Conservation (phyloP, 35 echinoderm and acorn worm genomes). For the Diadema setosum region DNA sequence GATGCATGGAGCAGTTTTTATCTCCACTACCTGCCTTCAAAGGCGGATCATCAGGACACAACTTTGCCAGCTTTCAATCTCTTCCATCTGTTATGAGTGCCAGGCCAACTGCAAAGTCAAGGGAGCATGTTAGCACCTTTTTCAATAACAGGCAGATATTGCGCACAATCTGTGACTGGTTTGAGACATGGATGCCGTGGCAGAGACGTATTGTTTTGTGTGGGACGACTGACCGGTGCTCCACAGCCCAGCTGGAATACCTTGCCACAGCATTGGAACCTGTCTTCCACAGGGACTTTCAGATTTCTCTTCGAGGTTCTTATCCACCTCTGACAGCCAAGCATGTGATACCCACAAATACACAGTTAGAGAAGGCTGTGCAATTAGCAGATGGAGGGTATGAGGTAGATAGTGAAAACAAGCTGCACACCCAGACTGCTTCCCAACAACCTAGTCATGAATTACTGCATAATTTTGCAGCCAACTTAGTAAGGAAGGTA, state of each 20-base stretch:
- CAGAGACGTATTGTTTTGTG: conserved; percentile 82
- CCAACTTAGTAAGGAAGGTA: neutral
- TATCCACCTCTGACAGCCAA: conserved; percentile 50
- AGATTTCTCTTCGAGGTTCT: conserved; percentile 46
- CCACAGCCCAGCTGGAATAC: conserved; percentile 75
- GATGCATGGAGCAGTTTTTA: too few species aligned
- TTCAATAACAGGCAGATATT: conserved; percentile 72
- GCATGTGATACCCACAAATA: neutral
- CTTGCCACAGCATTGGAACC: conserved; percentile 90
- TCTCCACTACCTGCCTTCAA: too few species aligned
- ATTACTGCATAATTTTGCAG: neutral
- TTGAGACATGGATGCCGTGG: conserved; percentile 89
- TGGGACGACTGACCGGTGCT: conserved; percentile 76
- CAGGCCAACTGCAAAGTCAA: neutral
- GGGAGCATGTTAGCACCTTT: conserved; percentile 20
- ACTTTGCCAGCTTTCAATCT: too few species aligned
- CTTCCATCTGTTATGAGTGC: conserved; percentile 13
- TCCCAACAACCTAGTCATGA: too few species aligned
- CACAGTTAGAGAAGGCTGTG: neutral
- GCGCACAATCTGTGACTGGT: conserved; percentile 82
- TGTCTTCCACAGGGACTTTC: conserved; percentile 92
- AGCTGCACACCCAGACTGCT: too few species aligned
- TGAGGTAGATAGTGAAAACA: too few species aligned
- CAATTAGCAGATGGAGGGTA: neutral
- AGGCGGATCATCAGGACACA: too few species aligned